These are phyloP conservation scores for Gallirallus australis DNA, from an alignment of 2,797 vertebrate genomes.

Conservation along the genomic window DNA sequence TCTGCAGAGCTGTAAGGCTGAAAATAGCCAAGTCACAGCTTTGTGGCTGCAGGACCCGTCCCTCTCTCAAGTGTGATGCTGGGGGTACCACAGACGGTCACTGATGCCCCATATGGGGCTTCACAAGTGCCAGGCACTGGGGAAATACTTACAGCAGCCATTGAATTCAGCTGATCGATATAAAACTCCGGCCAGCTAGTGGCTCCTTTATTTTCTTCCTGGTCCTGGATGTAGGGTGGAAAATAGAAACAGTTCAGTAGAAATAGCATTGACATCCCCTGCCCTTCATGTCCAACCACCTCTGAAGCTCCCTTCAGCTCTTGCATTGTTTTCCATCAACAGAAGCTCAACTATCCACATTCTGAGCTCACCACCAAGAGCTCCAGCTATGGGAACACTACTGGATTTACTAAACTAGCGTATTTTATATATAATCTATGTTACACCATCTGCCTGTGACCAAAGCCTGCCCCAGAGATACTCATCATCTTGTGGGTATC, in stretches of 20 bases:
- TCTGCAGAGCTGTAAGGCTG: not conserved
- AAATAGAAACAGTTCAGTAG: constrained; percentile 6
- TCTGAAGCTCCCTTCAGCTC: not conserved
- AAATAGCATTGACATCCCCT: not conserved
- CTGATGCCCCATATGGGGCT: fast-evolving
- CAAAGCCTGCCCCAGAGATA: not conserved
- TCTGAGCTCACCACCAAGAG: not conserved
- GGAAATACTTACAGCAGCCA: constrained; percentile 95
- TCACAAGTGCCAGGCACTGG: not conserved
- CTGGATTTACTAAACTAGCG: not conserved
- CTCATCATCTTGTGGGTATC: not conserved
- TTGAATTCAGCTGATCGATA: constrained; percentile 97
- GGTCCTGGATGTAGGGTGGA: constrained; percentile 82
- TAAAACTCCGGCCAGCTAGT: constrained; percentile 99
- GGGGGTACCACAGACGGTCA: not conserved
- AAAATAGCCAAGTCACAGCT: not conserved
- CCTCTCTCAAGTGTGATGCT: fast-evolving
- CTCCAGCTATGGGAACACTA: not conserved
- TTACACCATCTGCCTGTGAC: not conserved
- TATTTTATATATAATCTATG: not conserved
- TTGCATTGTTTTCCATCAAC: not conserved
- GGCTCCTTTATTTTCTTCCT: constrained; percentile 98
- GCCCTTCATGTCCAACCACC: not conserved
- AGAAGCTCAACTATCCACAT: not conserved
- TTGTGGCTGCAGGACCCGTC: not conserved